Percentiles rank a stretch among this genome's conserved stretches.
Conservation (phyloP, 2,113 vertebrate genomes). For the Campylorhamphus procurvoides region DNA sequence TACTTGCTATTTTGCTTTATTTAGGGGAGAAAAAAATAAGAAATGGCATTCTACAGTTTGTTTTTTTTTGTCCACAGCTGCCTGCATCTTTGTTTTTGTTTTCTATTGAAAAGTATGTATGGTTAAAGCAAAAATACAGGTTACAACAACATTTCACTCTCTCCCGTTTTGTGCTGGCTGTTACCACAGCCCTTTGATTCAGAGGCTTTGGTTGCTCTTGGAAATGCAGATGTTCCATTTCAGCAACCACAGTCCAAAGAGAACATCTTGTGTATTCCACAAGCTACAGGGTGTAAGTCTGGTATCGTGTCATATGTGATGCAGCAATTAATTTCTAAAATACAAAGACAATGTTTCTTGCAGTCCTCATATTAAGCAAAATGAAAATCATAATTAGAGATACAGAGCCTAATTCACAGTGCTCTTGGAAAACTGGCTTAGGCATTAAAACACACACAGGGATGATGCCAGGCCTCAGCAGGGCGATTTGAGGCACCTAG, state of each 20-base stretch:
- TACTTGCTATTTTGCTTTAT: not conserved
- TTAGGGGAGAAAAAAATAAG: not conserved
- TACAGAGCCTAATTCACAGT: not conserved
- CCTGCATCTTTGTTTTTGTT: not conserved
- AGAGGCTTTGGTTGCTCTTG: not conserved
- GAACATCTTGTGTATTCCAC: rapidly evolving
- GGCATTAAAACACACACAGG: not conserved
- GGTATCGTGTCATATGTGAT: not conserved
- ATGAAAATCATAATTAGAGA: not conserved
- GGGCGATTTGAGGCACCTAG: not conserved
- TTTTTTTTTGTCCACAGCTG: not conserved
- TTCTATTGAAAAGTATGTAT: not conserved
- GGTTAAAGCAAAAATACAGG: conserved; percentile 2
- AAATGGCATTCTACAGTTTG: not conserved
- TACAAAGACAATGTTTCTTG: not conserved
- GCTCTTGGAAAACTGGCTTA: not conserved
- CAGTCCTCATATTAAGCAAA: not conserved
- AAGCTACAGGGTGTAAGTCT: not conserved
- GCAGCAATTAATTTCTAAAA: not conserved
- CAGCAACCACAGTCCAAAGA: not conserved
- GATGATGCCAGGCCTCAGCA: not conserved
- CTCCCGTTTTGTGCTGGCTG: not conserved
- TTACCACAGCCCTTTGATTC: conserved; percentile 20
- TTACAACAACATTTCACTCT: not conserved
- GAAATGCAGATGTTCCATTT: conserved; percentile 26